These are phyloP conservation scores for Chascanopsetta lugubris DNA, from an alignment of 2,113 vertebrate genomes.

Conservation along the genomic window DNA sequence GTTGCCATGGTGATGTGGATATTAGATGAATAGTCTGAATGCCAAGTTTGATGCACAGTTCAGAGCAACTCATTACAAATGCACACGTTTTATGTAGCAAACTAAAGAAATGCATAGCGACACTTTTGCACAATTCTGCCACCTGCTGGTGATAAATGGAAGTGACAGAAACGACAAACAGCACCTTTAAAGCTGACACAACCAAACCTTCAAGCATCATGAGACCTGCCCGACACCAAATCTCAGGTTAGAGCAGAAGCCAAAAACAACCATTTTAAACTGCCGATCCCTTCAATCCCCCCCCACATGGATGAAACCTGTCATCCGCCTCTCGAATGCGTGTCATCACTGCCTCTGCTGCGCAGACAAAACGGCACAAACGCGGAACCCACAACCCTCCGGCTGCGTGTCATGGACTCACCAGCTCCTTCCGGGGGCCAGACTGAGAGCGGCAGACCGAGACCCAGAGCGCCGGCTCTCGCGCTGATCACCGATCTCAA, in stretches of 20 bases:
- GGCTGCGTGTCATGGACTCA: background rate
- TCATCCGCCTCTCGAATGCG: background rate
- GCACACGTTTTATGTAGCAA: too few species aligned
- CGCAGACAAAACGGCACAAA: background rate
- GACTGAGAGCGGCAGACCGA: background rate
- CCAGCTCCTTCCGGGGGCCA: background rate
- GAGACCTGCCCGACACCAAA: background rate
- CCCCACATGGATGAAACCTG: background rate
- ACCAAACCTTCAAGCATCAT: background rate
- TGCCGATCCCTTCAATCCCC: background rate
- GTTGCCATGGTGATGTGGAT: too few species aligned
- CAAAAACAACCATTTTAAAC: background rate
- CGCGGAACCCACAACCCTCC: too few species aligned
- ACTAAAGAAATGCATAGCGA: too few species aligned
- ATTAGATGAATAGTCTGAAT: too few species aligned
- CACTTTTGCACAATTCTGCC: too few species aligned
- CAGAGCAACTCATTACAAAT: too few species aligned
- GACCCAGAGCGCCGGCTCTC: conserved; percentile 24
- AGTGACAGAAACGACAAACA: too few species aligned
- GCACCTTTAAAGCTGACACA: too few species aligned
- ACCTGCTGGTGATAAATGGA: too few species aligned
- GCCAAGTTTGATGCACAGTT: too few species aligned
- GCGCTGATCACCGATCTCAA: conserved; percentile 24
- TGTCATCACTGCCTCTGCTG: background rate
- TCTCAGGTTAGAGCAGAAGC: background rate